Base-by-base conservation (phyloP, 1,140 invertebrate genomes). In the Psilanteris sp. region DNA sequence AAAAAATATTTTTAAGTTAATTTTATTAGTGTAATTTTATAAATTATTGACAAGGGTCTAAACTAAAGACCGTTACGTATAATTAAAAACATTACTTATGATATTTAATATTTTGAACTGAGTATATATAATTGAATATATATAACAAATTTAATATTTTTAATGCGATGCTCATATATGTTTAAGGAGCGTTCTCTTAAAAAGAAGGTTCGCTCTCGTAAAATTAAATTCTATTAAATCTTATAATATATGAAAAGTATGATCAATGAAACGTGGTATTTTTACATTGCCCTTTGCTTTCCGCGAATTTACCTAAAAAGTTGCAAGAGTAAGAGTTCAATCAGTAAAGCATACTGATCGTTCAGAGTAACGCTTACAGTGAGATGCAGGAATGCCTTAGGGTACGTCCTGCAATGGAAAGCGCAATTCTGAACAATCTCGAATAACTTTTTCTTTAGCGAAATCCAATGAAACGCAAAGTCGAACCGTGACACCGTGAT, bases 391-490 rank as follows among this genome's bases (percentile, higher is more conserved):
- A 14, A 18, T 16, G 34, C 41, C 55, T 72, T 26, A 41, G 57
- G 50, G 13, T 46, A 46, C 18, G n/a, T 14, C 2, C 10, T 11
- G 46, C 39, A 72, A 55, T 48, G 39, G 37, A 37, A 61, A 71
- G 46, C 66, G 46, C 55, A 41, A 72, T 72, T 72, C 32, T 26
- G 7, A 62, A 26, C 48, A 55, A 72, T 72, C 48, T 44, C 31
- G 31, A 55, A 24, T 55, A 62, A 72, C 48, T 72, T 72, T 62
- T 55, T 43, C 57, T 62, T 62, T 72, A 32, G 34, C n/a, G 18
- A 48, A 72, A 64, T 73, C 50, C 48, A 73, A 73, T 73, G 52
- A 73, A 73, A 73, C 43, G 59, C 41, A 50, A 73, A 73, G 50
- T 64, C 50, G 50, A 41, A 15, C 34, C 50, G 24, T 64, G 34